Evolutionary conservation across 2,797 vertebrate genomes (phyloP), one percentile per base, ranked within the genome.

Genomic region (Sorex maritimensis): DNA sequence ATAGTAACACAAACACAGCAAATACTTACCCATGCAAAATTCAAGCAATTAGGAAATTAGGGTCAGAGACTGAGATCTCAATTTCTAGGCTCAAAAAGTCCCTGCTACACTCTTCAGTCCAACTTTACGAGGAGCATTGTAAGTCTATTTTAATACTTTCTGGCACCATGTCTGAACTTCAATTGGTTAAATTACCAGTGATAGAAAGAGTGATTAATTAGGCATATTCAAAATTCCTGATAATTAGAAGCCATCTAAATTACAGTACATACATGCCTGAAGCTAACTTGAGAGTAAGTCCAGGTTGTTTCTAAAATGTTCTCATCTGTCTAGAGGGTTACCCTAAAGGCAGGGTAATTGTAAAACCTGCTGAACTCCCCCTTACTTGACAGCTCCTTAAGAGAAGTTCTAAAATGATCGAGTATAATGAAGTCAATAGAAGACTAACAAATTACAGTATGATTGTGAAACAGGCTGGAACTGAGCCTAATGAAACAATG

Each of bases 361-460:
- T 86, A 82, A 95, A 93, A 23, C 46, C 26, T 84, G 34, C 38
- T 30, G 19, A 10, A 71, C 83, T 46, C 13, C 14, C 13, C 13
- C 71, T 28, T 63, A 75, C 49, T 86, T 77, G 63, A 89, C 17
- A 92, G 79, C 1, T n/a, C 14, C 71, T 80, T 46, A 13, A 94
- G 28, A 61, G 17, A 26, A 30, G 24, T 81, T 68, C 12, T 88
- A 81, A 71, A 93, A 58, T 41, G 46, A 71, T 49, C 71, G 34
- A 34, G 15, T 83, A 68, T 63, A 91, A 88, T 88, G 77, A 96
- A 90, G 34, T 68, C 80, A 93, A 85, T 82, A 12, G 44, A 81
- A 94, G 49, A 88, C 13, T 81, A 52, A 87, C 67, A 87, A 68
- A 81, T 69, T 89, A 49, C 12, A 80, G 30, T 73, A 82, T 86